Evolutionary conservation across 2,888 invertebrate genomes (phyloP).

Genomic region (Hypolimnas misippus): DNA sequence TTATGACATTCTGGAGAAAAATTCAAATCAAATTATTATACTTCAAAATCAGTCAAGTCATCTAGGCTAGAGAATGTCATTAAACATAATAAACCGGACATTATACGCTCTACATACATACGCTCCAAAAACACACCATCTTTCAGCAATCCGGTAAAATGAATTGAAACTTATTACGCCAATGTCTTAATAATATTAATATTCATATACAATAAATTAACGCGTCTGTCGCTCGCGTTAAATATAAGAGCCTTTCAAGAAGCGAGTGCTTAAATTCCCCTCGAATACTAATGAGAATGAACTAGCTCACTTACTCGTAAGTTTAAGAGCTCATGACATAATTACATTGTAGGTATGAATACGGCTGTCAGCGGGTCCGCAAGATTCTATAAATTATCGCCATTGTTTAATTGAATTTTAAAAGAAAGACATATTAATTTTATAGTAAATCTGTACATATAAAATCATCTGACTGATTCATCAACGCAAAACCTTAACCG

Average conservation of each 20-base stretch:
- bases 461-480: no score
- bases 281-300: slow-evolving; percentile 19
- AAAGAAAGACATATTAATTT: no score
- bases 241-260: slow-evolving; percentile 1
- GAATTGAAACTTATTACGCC: background rate
- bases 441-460: no score
- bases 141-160: background rate
- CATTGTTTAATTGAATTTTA: background rate
- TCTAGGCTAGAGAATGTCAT: no score
- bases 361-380: background rate
- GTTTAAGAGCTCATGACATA: slow-evolving; percentile 11
- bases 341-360: slow-evolving; percentile 8
- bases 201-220: background rate
- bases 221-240: background rate
- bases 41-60: no score
- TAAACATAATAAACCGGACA: no score
- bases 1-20: no score
- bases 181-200: background rate
- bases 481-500: no score
- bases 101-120: no score
- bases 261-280: slow-evolving; percentile 12
- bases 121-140: background rate
- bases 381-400: background rate
- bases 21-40: no score
- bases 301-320: slow-evolving; percentile 7